Evolutionary conservation across 2,113 vertebrate genomes (phyloP), one percentile per base, ranked within the genome.

Genomic region (Ophiodon elongatus): DNA sequence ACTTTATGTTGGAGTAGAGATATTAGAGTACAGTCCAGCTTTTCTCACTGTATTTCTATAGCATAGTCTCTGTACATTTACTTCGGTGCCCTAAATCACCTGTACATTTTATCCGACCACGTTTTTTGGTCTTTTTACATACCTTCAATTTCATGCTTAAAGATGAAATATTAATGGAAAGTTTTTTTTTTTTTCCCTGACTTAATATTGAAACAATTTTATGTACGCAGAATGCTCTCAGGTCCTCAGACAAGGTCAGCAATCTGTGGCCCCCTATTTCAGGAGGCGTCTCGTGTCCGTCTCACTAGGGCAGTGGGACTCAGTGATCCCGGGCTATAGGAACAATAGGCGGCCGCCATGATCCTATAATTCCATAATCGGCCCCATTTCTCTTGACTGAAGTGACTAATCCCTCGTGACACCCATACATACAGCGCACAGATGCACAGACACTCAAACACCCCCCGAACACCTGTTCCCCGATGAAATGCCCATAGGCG

Each of bases 361-460:
- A 78, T 71, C 76, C 85, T 52, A 64, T 83, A 80, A 88, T 74
- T 71, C 87, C 73, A 68, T 71, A 75, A 88, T 86, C 31, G 77
- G 77, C 67, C 56, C 56, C 19, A 2, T 11, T 57, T 80, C 72
- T 57, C 80, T 4, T 11, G 67, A 47, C 67, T 9, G 73, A 65
- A 78, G 72, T 29, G 41, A 67, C 75, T 91, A 88, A 91, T 91
- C 90, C 68, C 63, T 19, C 6, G 45, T 76, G 86, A 87, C 77
- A 87, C 70, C 29, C 76, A 60, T 65, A 76, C 76, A 74, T 45
- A 69, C 47, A 73, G 43, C 2, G 50, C 75, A 77, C 79, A 89
- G 70, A 82, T 71, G 79, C 41, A 43, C 65, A 65, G 63, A 56
- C 76, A 8, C 76, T 63, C 71, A 50, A 23, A 69, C 41, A 43